Percentiles rank a stretch among this genome's conserved stretches.
phyloP scores from a whole-genome alignment of 2,888 invertebrate species.

The Phytoseiulus persimilis region DNA sequence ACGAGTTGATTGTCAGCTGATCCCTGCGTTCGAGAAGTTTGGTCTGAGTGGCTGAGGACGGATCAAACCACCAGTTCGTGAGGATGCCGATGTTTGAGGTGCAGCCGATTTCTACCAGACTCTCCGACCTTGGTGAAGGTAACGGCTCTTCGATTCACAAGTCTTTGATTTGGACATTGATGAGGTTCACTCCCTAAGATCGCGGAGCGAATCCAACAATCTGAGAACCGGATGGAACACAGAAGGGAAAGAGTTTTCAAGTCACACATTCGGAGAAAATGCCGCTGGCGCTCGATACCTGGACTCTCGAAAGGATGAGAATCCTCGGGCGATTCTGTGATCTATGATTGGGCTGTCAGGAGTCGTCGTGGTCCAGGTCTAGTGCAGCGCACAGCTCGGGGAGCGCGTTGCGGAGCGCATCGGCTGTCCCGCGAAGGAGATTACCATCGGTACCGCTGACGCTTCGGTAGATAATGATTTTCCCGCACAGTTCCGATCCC shows the following conservation, averaged over 20 bases:
- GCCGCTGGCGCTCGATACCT: too few relatives aligned
- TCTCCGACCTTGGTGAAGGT: constrained; percentile 44
- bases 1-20: too few relatives aligned
- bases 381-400: not conserved
- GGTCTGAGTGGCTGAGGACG: not conserved
- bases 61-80: not conserved
- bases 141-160: not conserved
- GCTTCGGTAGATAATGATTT: not conserved
- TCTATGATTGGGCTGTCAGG: too few relatives aligned
- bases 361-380: too few relatives aligned
- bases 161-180: too few relatives aligned
- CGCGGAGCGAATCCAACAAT: too few relatives aligned
- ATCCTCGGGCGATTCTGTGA: too few relatives aligned
- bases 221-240: too few relatives aligned
- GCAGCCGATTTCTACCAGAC: constrained; percentile 41
- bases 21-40: not conserved
- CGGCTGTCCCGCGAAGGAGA: not conserved
- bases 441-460: not conserved
- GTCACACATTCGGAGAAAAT: too few relatives aligned
- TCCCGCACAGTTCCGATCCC: not conserved
- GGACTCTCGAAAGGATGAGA: too few relatives aligned
- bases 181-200: too few relatives aligned
- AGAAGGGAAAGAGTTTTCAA: too few relatives aligned
- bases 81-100: not conserved
- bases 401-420: not conserved